A percentile compares a stretch with the other conserved stretches of the same genome.
These are phyloP conservation scores for Ips nitidus DNA, from an alignment of 1,140 invertebrate genomes.

Conservation along the genomic window DNA sequence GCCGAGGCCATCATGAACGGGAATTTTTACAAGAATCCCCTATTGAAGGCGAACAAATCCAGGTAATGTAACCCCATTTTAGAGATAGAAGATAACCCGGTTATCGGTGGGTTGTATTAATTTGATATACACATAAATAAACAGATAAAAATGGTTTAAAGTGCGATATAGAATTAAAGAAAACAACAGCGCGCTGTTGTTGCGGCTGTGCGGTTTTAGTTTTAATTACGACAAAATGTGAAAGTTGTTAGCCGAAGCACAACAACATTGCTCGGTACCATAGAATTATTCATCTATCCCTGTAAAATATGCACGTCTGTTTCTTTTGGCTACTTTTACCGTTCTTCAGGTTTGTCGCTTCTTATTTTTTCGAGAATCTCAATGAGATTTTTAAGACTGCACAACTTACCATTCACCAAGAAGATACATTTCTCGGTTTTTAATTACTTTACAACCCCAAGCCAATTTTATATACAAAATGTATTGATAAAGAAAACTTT, in stretches of 20 bases:
- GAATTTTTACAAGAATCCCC: slow-evolving; percentile 47
- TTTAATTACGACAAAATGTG: slow-evolving; percentile 36
- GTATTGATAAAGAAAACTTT: too few species aligned
- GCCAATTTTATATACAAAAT: too few species aligned
- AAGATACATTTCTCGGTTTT: too few species aligned
- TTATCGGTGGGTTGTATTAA: too few species aligned
- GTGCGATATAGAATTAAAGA: slow-evolving; percentile 2
- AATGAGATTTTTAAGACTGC: not conserved
- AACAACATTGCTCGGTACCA: slow-evolving; percentile 15
- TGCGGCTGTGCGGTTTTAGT: slow-evolving; percentile 26
- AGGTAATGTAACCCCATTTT: slow-evolving; percentile 38
- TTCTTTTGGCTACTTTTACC: slow-evolving; percentile 16
- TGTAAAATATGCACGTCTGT: slow-evolving; percentile 9
- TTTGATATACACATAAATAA: too few species aligned
- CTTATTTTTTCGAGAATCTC: not conserved
- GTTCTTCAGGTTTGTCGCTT: not conserved
- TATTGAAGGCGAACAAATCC: slow-evolving; percentile 46
- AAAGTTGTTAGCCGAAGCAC: slow-evolving; percentile 32
- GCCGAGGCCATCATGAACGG: slow-evolving; percentile 44
- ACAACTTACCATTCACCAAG: too few species aligned
- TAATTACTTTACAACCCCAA: too few species aligned
- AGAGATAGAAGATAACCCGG: too few species aligned
- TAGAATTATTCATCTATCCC: slow-evolving; percentile 5
- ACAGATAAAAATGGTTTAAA: not conserved
- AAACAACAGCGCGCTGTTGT: slow-evolving; percentile 6